phyloP scores from a whole-genome alignment of 2,113 vertebrate genomes.

The Triplophysa rosa region DNA sequence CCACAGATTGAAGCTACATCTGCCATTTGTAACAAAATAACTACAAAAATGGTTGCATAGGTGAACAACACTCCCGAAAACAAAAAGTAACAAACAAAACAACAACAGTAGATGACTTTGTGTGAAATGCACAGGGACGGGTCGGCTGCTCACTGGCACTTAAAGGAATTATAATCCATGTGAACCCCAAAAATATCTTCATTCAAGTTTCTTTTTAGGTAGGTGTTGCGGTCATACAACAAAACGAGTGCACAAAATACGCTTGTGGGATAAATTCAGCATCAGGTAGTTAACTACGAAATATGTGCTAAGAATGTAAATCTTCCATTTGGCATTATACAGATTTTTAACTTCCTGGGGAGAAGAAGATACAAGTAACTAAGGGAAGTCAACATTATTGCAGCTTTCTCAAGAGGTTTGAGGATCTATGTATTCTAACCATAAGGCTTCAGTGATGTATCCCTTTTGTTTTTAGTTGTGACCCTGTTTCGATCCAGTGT shows the following conservation, averaged over 20 bases:
- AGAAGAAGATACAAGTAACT: constrained; percentile 3
- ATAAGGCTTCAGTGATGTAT: constrained; percentile 50
- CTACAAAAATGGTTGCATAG: constrained; percentile 23
- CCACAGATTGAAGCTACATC: constrained; percentile 25
- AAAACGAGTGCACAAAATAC: not conserved
- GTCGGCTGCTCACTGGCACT: not conserved
- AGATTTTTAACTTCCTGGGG: constrained; percentile 12
- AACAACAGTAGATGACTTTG: not conserved
- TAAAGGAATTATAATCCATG: not conserved
- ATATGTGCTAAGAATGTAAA: constrained; percentile 8
- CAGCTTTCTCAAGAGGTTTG: constrained; percentile 24
- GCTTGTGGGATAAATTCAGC: constrained; percentile 21
- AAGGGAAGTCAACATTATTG: constrained; percentile 3
- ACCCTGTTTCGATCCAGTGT: constrained; percentile 51
- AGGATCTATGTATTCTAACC: constrained; percentile 4
- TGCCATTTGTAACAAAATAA: constrained; percentile 6
- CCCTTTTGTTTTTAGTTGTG: not conserved
- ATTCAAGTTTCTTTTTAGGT: constrained; percentile 18
- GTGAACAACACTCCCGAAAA: not conserved
- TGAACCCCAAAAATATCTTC: not conserved
- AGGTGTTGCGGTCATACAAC: not conserved
- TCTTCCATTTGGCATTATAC: not conserved
- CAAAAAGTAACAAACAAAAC: not conserved
- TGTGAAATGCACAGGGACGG: constrained; percentile 9
- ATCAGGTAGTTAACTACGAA: constrained; percentile 23